Percentiles rank a stretch among this genome's conserved stretches.
Evolutionary conservation across 2,797 vertebrate species (phyloP).

Genomic region (Nannoperca obscura): DNA sequence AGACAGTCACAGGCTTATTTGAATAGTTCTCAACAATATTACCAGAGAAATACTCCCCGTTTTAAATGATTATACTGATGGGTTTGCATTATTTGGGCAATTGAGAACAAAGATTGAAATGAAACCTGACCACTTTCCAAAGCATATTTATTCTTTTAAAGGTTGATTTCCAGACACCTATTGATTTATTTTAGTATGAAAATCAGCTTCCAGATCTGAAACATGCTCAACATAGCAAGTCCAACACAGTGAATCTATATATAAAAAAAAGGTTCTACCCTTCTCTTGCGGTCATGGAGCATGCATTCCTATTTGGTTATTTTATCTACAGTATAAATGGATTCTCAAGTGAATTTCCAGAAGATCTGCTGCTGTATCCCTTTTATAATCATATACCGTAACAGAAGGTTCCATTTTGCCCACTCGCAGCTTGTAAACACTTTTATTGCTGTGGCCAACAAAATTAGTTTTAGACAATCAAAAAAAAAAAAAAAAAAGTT

Average conservation of each 20-base stretch:
- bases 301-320: background rate
- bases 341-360: background rate
- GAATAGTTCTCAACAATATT: slow-evolving; percentile 10
- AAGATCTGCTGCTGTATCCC: background rate
- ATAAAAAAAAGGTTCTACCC: background rate
- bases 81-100: background rate
- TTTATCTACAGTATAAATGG: background rate
- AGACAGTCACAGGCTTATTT: slow-evolving; percentile 6
- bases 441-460: slow-evolving; percentile 1
- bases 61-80: slow-evolving; percentile 6
- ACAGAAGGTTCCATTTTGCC: background rate
- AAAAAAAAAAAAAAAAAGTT: too few species aligned
- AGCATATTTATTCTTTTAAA: background rate
- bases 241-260: background rate
- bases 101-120: background rate
- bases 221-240: background rate
- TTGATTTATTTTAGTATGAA: background rate
- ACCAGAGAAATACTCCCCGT: background rate
- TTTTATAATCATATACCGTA: background rate
- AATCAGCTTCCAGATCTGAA: slow-evolving; percentile 2
- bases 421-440: slow-evolving; percentile 20
- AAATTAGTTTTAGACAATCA: slow-evolving; percentile 15
- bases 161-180: background rate
- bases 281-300: background rate
- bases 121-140: background rate